Conservation (phyloP, 2,113 vertebrate species). For the Eretmochelys imbricata region DNA sequence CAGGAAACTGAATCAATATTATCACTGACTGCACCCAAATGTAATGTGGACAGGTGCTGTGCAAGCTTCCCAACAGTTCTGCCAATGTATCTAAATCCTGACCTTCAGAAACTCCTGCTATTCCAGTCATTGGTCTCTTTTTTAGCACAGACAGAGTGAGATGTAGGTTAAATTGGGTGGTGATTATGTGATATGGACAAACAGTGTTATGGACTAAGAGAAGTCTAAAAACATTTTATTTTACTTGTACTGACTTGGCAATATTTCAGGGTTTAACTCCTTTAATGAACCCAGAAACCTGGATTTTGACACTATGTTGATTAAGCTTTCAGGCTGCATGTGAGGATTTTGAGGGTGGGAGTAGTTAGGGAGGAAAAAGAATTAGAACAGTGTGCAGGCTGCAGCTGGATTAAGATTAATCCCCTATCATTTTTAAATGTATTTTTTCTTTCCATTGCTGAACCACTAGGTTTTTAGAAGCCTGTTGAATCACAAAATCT, state of each 20-base stretch:
- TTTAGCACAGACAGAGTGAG: neutral
- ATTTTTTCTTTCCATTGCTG: neutral
- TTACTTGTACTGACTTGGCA: neutral
- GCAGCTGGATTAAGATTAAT: neutral
- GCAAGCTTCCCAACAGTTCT: neutral
- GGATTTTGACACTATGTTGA: neutral
- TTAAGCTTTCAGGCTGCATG: neutral
- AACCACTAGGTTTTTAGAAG: neutral
- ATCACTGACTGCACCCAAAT: neutral
- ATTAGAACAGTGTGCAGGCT: neutral
- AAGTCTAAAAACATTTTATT: neutral
- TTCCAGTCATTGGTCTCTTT: neutral
- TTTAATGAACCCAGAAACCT: neutral
- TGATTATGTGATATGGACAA: neutral
- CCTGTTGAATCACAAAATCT: neutral
- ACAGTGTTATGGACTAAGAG: accelerated
- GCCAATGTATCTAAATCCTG: neutral
- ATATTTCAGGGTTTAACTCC: neutral
- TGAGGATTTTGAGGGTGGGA: neutral
- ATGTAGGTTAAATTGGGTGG: neutral
- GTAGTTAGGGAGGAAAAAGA: neutral
- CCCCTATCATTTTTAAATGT: neutral
- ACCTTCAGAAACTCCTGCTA: neutral
- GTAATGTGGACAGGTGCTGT: neutral
- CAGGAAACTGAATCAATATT: neutral